Evolutionary conservation across 2,888 invertebrate species (phyloP).

Genomic region (Ceratothoa steindachneri): DNA sequence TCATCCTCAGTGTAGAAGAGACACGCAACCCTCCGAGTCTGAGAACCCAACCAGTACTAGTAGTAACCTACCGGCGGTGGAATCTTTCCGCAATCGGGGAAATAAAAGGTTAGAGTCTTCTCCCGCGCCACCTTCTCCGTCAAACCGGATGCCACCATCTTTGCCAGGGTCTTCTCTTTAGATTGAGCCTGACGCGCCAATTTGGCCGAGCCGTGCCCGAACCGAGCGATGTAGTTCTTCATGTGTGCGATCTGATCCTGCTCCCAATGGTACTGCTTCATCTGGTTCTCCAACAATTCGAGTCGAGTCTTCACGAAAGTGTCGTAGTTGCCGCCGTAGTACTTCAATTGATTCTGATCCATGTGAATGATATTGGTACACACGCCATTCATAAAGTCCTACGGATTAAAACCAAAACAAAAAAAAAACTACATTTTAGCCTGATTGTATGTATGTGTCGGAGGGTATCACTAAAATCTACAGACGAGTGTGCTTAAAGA

Average conservation of each 20-base stretch:
- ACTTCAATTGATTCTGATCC: conserved; percentile 85
- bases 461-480: too few species aligned
- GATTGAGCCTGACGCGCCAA: conserved; percentile 97
- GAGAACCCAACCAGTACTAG: too few species aligned
- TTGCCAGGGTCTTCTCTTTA: conserved; percentile 97
- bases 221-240: conserved; percentile 99
- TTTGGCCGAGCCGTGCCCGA: conserved; percentile 99
- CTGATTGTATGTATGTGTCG: too few species aligned
- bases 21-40: too few species aligned
- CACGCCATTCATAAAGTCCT: conserved; percentile 50
- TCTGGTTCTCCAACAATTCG: conserved; percentile 95
- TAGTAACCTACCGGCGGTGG: conserved; percentile 88
- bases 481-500: too few species aligned
- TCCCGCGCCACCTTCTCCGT: conserved; percentile 91
- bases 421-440: too few species aligned
- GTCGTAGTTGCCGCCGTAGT: conserved; percentile 88
- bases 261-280: conserved; percentile 99
- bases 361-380: conserved; percentile 88
- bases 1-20: too few species aligned
- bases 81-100: conserved; percentile 89
- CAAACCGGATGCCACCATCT: conserved; percentile 95
- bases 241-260: conserved; percentile 98
- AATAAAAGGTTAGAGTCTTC: conserved; percentile 89
- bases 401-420: not conserved
- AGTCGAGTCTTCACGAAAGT: conserved; percentile 87